Conservation (phyloP, 2,888 invertebrate genomes). For the Hypsopygia costalis region DNA sequence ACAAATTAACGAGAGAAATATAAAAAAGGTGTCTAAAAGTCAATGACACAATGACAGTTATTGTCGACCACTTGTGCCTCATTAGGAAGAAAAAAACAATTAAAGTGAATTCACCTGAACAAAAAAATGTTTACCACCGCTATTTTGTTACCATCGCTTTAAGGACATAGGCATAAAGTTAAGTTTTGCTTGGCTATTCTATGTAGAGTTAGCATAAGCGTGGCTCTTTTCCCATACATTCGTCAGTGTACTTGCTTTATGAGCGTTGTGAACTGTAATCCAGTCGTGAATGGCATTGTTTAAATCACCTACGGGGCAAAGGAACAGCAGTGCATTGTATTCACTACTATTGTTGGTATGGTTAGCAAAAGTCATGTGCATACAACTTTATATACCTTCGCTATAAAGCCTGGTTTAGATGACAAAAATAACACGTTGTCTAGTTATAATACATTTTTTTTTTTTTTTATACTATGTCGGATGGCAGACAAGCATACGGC, state of each 20-base stretch:
- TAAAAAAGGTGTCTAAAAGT: conserved; percentile 47
- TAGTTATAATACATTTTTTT: no score
- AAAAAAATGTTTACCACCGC: conserved; percentile 17
- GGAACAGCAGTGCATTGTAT: conserved; percentile 30
- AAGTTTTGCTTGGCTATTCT: conserved; percentile 22
- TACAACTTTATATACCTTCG: neutral
- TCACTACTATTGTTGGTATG: conserved; percentile 26
- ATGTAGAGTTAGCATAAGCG: conserved; percentile 17
- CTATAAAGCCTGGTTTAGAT: no score
- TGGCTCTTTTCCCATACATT: conserved; percentile 47
- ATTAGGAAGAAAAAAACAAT: conserved; percentile 74
- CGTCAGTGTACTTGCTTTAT: conserved; percentile 65
- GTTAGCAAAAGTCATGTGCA: conserved; percentile 10
- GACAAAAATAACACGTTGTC: no score
- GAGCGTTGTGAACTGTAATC: conserved; percentile 72
- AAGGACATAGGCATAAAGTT: conserved; percentile 27
- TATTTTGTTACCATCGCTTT: conserved; percentile 17
- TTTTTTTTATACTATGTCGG: no score
- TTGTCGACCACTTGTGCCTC: conserved; percentile 74
- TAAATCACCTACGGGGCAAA: conserved; percentile 48
- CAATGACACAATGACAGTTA: conserved; percentile 66
- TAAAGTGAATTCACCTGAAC: conserved; percentile 51
- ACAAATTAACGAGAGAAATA: conserved; percentile 55
- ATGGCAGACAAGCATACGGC: no score
- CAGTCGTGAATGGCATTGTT: conserved; percentile 69